Evolutionary conservation across 2,888 invertebrate species (phyloP), one percentile per base, ranked within the genome.

Genomic region (Amphimallon solstitiale): DNA sequence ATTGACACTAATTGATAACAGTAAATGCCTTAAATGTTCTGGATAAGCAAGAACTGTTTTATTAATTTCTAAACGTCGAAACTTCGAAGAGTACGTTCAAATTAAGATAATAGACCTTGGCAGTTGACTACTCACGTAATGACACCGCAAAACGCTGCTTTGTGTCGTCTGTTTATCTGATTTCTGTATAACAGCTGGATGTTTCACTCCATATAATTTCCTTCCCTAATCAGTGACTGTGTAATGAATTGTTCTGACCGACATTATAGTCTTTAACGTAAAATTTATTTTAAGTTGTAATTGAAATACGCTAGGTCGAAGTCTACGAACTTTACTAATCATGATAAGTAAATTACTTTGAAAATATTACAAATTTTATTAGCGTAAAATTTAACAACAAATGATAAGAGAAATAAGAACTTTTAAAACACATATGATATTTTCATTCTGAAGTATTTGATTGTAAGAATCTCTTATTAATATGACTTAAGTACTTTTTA

Each of bases 101-200:
- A 51, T 51, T 63, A 51, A 63, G 63, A 63, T 63, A 63, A 63
- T 49, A 38, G 63, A 51, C 51, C 63, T 51, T 40, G 34, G 63
- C 63, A 51, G 51, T 62, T 62, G 62, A 63, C 63, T 63, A 49
- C 43, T 49, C 38, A 51, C 51, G 56, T 59, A 59, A 59, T 59
- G 56, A 59, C 56, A 59, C 56, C 56, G 56, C 56, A 59, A 59
- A 59, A 59, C 43, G 56, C 23, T 59, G 56, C 56, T 59, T 59
- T 59, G 56, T 59, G 56, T 59, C 43, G 56, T 59, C 56, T 59
- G 43, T 62, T 68, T 65, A 65, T 68, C 65, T 54, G 68, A 62
- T 61, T 65, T 68, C 68, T 68, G 68, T 51, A 61, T 56, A 65
- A 61, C 68, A 68, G 65, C 60, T 68, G 68, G 54, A 56, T 54